These are phyloP conservation scores for Myotis myotis DNA, from an alignment of 2,797 vertebrate species.

Conservation along the genomic window DNA sequence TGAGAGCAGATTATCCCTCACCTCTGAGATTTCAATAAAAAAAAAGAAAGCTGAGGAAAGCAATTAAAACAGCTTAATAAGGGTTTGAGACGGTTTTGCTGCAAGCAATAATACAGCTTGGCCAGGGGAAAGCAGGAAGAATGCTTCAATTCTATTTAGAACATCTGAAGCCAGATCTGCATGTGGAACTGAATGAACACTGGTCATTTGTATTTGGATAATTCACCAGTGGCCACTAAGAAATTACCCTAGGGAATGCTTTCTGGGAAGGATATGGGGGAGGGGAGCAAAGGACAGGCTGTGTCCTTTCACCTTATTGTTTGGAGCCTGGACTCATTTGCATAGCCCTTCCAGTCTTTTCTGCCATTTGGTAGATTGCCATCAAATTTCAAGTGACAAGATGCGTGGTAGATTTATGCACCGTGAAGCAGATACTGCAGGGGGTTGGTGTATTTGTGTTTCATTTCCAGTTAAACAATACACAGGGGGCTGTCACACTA, in stretches of 20 bases:
- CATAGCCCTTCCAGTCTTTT: slow-evolving; percentile 80
- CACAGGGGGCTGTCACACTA: slow-evolving; percentile 84
- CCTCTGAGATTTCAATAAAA: slow-evolving; percentile 69
- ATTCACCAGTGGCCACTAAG: slow-evolving; percentile 77
- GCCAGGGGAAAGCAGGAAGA: slow-evolving; percentile 48
- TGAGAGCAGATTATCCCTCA: slow-evolving; percentile 69
- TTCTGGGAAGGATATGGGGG: slow-evolving; percentile 65
- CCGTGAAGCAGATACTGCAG: slow-evolving; percentile 81
- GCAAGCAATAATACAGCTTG: slow-evolving; percentile 45
- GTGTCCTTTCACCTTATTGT: slow-evolving; percentile 71
- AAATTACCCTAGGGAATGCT: slow-evolving; percentile 72
- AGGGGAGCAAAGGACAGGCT: slow-evolving; percentile 60
- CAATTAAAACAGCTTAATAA: slow-evolving; percentile 72
- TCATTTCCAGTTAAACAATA: slow-evolving; percentile 86
- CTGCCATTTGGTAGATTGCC: slow-evolving; percentile 82
- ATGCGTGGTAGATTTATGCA: slow-evolving; percentile 80
- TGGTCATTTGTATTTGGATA: slow-evolving; percentile 73
- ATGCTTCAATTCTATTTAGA: slow-evolving; percentile 55
- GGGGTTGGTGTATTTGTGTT: slow-evolving; percentile 83
- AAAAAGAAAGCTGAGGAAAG: slow-evolving; percentile 47
- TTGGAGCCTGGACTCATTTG: slow-evolving; percentile 66
- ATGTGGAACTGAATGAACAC: slow-evolving; percentile 60
- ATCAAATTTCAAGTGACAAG: slow-evolving; percentile 83
- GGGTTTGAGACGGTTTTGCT: slow-evolving; percentile 51
- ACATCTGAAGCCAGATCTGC: slow-evolving; percentile 69